phyloP scores from a whole-genome alignment of 2,888 invertebrate genomes.

The Lomographa bimaculata region DNA sequence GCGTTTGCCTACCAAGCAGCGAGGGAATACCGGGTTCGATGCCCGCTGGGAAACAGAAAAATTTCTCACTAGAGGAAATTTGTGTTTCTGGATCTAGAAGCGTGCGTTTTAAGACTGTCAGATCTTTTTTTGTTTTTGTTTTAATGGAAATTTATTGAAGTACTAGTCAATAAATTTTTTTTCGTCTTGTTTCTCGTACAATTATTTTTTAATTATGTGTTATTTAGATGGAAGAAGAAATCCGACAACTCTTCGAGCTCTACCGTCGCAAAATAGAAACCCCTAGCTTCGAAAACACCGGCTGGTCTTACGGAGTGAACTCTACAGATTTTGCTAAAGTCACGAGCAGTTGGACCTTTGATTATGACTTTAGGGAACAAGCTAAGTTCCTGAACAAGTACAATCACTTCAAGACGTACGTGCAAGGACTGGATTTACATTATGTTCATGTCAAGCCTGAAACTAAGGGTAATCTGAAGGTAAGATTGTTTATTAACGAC shows the following conservation, averaged over 20 bases:
- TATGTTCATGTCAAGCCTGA: constrained; percentile 87
- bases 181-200: too few species aligned
- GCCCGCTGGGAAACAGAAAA: too few species aligned
- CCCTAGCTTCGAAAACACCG: constrained; percentile 81
- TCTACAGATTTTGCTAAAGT: constrained; percentile 86
- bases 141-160: too few species aligned
- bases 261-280: constrained; percentile 59
- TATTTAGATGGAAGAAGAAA: constrained; percentile 81
- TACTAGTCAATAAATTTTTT: too few species aligned
- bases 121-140: too few species aligned
- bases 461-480: constrained; percentile 50
- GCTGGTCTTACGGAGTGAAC: constrained; percentile 93
- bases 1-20: too few species aligned
- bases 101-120: too few species aligned
- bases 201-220: too few species aligned
- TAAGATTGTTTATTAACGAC: too few species aligned
- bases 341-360: constrained; percentile 89
- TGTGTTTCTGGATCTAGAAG: too few species aligned
- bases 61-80: too few species aligned
- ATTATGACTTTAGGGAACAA: constrained; percentile 85
- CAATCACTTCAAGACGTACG: constrained; percentile 89
- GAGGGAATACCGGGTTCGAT: too few species aligned
- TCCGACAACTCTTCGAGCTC: constrained; percentile 77
- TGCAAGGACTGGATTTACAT: constrained; percentile 89
- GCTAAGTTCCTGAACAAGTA: constrained; percentile 87